Conservation (phyloP, 2,797 vertebrate genomes). For the Megaceryle alcyon region DNA sequence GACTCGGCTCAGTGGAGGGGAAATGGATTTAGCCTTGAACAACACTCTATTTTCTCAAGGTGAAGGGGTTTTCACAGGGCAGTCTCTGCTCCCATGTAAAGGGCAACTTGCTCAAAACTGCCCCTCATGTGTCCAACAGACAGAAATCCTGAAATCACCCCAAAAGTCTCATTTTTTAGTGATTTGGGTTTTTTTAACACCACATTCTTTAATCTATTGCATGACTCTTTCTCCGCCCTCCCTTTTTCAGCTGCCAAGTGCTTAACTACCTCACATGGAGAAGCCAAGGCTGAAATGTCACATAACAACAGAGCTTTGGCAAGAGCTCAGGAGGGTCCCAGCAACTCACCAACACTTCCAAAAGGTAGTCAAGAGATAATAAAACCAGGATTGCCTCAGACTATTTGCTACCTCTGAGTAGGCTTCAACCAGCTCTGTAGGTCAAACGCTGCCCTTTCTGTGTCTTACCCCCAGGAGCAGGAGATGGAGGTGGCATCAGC, state of each 20-base stretch:
- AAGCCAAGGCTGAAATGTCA: neutral
- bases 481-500: neutral
- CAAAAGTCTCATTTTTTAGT: neutral
- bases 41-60: neutral
- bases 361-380: neutral
- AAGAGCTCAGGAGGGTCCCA: neutral
- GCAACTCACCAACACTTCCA: neutral
- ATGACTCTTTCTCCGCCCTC: neutral
- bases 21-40: neutral
- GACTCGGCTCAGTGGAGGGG: neutral
- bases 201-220: neutral
- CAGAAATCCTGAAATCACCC: neutral
- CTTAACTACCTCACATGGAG: accelerated
- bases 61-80: neutral
- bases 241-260: neutral
- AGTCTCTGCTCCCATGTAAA: neutral
- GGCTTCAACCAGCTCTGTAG: neutral
- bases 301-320: neutral
- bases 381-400: neutral
- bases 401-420: neutral
- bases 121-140: neutral
- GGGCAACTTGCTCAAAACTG: neutral
- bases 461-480: neutral
- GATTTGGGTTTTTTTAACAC: neutral
- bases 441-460: accelerated